phyloP scores from a whole-genome alignment of 2,113 vertebrate genomes.

The Alethe diademata region DNA sequence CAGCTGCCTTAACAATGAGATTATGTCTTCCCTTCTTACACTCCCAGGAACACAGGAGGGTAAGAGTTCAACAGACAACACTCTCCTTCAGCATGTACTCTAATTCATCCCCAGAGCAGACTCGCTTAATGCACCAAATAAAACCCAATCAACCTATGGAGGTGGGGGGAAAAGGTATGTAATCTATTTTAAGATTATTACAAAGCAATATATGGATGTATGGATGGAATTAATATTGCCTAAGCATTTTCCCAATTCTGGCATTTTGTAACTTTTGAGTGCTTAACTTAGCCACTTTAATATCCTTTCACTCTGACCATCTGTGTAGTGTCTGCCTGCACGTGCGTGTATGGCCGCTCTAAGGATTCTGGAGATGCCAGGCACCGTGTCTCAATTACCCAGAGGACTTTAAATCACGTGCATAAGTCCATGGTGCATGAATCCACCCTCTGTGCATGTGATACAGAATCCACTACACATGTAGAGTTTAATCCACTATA shows the following conservation, averaged over 20 bases:
- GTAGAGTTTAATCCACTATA: not conserved
- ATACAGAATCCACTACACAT: not conserved
- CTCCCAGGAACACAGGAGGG: conserved; percentile 1
- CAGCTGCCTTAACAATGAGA: conserved; percentile 52
- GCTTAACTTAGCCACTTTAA: conserved; percentile 31
- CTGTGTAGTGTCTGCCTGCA: conserved; percentile 12
- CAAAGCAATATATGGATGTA: not conserved
- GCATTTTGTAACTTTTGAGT: not conserved
- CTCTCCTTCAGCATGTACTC: conserved; percentile 4
- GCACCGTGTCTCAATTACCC: not conserved
- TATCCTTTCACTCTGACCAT: conserved; percentile 35
- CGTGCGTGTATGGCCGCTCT: not conserved
- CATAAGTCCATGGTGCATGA: not conserved
- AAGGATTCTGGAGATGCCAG: not conserved
- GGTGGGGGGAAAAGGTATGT: not conserved
- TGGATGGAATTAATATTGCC: conserved; percentile 8
- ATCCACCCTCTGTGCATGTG: not conserved
- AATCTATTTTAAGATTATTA: conserved; percentile 13
- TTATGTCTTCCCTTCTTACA: conserved; percentile 47
- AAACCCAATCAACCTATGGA: not conserved
- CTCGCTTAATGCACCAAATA: not conserved
- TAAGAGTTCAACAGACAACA: conserved; percentile 58
- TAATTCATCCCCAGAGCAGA: conserved; percentile 8
- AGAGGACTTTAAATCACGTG: not conserved
- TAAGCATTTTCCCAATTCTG: conserved; percentile 26